A percentile compares a stretch with the other conserved stretches of the same genome.
Conservation (phyloP, 1,140 invertebrate genomes). For the Pogonomyrmex californicus region DNA sequence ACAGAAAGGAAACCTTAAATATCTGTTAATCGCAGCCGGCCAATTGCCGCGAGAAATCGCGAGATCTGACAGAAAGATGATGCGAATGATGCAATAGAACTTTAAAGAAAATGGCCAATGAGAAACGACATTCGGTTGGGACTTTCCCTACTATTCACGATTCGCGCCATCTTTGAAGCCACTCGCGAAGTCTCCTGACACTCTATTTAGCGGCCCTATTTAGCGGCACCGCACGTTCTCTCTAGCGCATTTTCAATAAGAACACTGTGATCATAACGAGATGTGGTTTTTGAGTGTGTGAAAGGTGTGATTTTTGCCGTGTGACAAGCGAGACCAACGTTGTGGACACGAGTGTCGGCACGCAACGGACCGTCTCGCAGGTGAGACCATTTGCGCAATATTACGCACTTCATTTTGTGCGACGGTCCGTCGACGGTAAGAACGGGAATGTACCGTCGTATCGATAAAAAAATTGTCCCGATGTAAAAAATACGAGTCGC, state of each 20-base stretch:
- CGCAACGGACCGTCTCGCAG: constrained; percentile 49
- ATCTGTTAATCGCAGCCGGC: background rate
- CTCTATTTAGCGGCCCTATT: constrained; percentile 18
- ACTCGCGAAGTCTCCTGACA: constrained; percentile 15
- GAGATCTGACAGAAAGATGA: background rate
- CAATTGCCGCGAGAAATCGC: background rate
- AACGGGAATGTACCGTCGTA: background rate
- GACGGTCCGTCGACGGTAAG: background rate
- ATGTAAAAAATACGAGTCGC: background rate
- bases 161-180: constrained; percentile 43
- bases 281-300: constrained; percentile 59
- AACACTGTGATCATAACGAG: constrained; percentile 57
- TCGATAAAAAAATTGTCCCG: background rate
- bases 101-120: too few species aligned
- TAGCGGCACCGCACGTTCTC: constrained; percentile 28
- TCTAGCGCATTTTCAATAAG: constrained; percentile 57
- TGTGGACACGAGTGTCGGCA: constrained; percentile 17
- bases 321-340: constrained; percentile 51
- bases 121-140: too few species aligned
- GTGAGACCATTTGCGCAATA: background rate
- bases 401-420: background rate
- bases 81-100: too few species aligned
- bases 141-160: background rate
- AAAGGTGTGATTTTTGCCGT: constrained; percentile 49
- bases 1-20: background rate